Base-by-base conservation (phyloP, 2,888 invertebrate species). In the Atherix ibis region DNA sequence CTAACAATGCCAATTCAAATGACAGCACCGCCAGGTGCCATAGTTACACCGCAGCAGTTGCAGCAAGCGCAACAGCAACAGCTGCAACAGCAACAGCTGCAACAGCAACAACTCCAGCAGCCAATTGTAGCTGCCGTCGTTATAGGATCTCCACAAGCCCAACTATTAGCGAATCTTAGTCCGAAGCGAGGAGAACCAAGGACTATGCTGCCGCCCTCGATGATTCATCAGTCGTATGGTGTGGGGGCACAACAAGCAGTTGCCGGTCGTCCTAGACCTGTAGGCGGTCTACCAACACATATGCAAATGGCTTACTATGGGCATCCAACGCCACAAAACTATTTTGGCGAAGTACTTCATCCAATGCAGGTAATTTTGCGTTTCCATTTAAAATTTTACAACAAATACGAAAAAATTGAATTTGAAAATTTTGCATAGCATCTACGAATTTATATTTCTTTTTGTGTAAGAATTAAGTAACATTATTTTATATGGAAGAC, bases 311-410 rank as follows among this genome's bases (percentile, higher is more conserved):
- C 54, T 40, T 60, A 59, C 42, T 59, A 54, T 27, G 53, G 53
- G 32, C 53, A 58, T 43, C 50, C 53, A 44, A 46, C 53, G 47
- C 46, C 44, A 16, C 46, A 46, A 37, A 38, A 42, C 36, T 60
- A 56, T 42, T 61, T 56, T 39, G 56, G 54, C 42, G 61, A 60
- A 44, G 52, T 54, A 36, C 49, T 58, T 47, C 58, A 61, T 47
- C 51, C 50, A 37, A 48, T 55, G 46, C 60, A 60, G 56, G 60
- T 54, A 44, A 42, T 15, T 33, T n/a, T n/a, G n/a, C n/a, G n/a
- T n/a, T n/a, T n/a, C n/a, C n/a, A n/a, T n/a, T n/a, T n/a, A n/a
- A 19, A n/a, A n/a, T n/a, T n/a, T n/a, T n/a, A 14, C 5, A 25
- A 16, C 16, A 5, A 17, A 17, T 28, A 34, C n/a, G n/a, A n/a